Percentiles rank a stretch among this genome's conserved stretches.
Conservation (phyloP, 2,797 vertebrate species). For the Betta splendens region DNA sequence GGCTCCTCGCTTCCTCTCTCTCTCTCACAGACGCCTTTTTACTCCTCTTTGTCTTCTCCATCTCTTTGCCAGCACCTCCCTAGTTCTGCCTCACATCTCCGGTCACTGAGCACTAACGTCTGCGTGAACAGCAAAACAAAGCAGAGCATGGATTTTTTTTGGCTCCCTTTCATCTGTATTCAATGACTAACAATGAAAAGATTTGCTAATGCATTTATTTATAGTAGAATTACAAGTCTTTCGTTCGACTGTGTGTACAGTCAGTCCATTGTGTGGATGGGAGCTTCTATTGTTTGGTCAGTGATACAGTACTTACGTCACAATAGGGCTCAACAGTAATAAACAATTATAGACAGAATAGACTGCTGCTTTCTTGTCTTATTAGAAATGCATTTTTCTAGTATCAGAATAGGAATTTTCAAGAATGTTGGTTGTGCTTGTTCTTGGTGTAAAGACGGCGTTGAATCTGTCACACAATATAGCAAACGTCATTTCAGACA, state of each 20-base stretch:
- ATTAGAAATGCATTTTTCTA: background rate
- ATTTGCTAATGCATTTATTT: slow-evolving; percentile 40
- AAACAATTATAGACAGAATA: background rate
- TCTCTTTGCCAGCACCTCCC: slow-evolving; percentile 42
- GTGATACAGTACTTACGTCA: too few species aligned
- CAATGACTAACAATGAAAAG: slow-evolving; percentile 71
- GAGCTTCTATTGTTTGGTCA: slow-evolving; percentile 4
- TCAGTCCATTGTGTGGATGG: slow-evolving; percentile 2
- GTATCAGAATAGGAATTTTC: background rate
- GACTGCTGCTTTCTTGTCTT: slow-evolving; percentile 1
- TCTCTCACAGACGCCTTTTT: slow-evolving; percentile 39
- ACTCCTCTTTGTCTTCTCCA: slow-evolving; percentile 21
- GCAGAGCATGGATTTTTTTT: too few species aligned
- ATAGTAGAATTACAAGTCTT: slow-evolving; percentile 38
- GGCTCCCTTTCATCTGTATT: slow-evolving; percentile 52
- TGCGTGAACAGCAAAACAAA: slow-evolving; percentile 66
- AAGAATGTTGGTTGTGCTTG: background rate
- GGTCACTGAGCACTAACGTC: slow-evolving; percentile 51
- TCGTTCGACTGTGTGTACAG: slow-evolving; percentile 19
- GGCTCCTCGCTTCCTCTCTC: slow-evolving; percentile 20
- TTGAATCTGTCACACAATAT: slow-evolving; percentile 13
- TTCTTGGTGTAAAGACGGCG: background rate
- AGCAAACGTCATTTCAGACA: too few species aligned
- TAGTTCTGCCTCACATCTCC: slow-evolving; percentile 37
- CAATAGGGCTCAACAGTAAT: background rate